Evolutionary conservation across 2,797 vertebrate genomes (phyloP).

Genomic region (Enteromius unitaeniatus): DNA sequence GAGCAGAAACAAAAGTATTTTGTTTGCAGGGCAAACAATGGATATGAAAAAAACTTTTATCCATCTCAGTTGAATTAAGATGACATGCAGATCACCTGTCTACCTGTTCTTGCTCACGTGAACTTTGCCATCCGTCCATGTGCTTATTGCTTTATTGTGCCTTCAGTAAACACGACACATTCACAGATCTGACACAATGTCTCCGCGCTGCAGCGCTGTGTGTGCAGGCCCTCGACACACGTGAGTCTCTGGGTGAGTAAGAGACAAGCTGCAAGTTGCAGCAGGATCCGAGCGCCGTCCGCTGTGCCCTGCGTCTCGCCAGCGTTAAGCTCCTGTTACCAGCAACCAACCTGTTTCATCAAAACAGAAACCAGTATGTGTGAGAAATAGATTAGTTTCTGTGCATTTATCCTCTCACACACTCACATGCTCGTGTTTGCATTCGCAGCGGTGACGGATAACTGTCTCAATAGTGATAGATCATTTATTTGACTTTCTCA

Average conservation of each 20-base stretch:
- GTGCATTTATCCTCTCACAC: neutral
- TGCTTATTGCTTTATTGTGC: conserved; percentile 30
- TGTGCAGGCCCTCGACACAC: conserved; percentile 5
- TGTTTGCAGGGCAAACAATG: neutral
- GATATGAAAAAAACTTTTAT: neutral
- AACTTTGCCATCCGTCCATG: neutral
- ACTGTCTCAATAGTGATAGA: neutral
- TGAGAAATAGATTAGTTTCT: neutral
- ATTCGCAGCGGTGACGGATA: neutral
- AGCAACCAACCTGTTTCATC: conserved; percentile 31
- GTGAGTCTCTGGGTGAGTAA: conserved; percentile 21
- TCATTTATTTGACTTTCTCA: conserved; percentile 28
- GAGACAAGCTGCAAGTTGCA: conserved; percentile 6
- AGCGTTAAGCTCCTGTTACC: conserved; percentile 8
- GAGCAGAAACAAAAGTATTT: neutral
- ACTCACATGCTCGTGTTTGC: conserved; percentile 12
- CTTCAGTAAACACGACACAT: neutral
- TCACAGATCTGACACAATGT: neutral
- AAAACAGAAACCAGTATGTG: conserved; percentile 33
- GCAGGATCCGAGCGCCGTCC: neutral
- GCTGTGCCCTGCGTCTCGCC: conserved; percentile 11
- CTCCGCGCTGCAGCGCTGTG: neutral
- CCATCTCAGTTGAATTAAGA: neutral
- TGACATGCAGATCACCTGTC: neutral
- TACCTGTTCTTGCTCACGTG: conserved; percentile 17